These are phyloP conservation scores for Toxotes jaculatrix DNA, from an alignment of 2,113 vertebrate genomes.

Conservation along the genomic window DNA sequence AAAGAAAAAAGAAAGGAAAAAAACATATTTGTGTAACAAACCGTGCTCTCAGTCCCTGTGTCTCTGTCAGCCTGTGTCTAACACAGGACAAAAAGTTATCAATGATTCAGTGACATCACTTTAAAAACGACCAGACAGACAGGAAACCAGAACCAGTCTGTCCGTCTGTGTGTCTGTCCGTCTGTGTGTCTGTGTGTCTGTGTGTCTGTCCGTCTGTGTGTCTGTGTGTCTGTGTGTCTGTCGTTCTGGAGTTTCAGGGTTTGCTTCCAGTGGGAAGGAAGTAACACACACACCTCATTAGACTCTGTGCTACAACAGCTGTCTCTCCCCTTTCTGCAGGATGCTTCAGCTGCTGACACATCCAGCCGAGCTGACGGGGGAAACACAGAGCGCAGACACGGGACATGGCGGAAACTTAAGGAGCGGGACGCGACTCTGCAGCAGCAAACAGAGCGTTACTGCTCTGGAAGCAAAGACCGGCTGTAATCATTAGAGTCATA, in stretches of 20 bases:
- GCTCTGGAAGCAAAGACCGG: background rate
- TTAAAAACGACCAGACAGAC: slow-evolving; percentile 14
- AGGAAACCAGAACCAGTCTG: background rate
- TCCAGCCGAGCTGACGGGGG: background rate
- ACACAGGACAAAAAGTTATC: slow-evolving; percentile 35
- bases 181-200: background rate
- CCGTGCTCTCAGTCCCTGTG: background rate
- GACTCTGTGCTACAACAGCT: slow-evolving; percentile 2
- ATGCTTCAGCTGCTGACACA: slow-evolving; percentile 9
- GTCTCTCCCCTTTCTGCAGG: slow-evolving; percentile 1
- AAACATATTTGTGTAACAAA: too few species aligned
- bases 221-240: background rate
- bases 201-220: background rate
- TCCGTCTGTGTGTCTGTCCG: background rate
- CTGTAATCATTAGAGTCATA: too few species aligned
- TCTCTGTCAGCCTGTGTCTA: background rate
- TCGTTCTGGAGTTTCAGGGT: background rate
- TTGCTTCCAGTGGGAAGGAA: slow-evolving; percentile 4
- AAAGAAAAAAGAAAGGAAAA: too few species aligned
- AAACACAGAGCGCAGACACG: background rate
- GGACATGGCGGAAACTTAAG: background rate
- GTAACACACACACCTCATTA: slow-evolving; percentile 40
- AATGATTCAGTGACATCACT: slow-evolving; percentile 36
- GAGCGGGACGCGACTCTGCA: background rate
- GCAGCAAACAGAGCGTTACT: too few species aligned